phyloP scores from a whole-genome alignment of 2,797 vertebrate genomes.

The Uromys caudimaculatus region DNA sequence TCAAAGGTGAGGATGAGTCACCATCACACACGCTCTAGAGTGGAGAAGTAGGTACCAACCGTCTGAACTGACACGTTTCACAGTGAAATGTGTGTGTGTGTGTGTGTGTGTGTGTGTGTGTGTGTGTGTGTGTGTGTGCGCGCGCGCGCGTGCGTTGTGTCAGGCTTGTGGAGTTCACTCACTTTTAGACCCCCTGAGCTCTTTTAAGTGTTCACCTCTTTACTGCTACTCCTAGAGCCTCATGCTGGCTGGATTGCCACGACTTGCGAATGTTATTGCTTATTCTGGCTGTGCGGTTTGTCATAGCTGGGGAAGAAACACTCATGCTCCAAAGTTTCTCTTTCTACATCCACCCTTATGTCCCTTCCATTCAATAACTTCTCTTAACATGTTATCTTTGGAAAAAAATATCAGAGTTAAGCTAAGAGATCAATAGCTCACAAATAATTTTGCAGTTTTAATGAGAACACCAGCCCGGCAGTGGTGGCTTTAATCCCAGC shows the following conservation, averaged over 20 bases:
- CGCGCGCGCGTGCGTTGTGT: too few relatives aligned
- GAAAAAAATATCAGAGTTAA: slow-evolving; percentile 25
- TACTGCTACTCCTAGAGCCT: accelerated
- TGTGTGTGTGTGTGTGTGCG: not conserved
- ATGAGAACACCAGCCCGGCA: slow-evolving; percentile 33
- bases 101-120: not conserved
- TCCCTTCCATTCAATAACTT: not conserved
- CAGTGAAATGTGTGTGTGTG: accelerated
- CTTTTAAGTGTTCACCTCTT: not conserved
- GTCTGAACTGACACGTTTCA: not conserved
- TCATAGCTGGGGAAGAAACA: not conserved
- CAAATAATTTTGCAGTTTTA: slow-evolving; percentile 28
- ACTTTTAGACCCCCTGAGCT: too few relatives aligned
- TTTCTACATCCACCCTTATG: not conserved
- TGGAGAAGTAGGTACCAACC: not conserved
- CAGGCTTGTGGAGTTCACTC: not conserved
- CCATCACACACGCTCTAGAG: not conserved
- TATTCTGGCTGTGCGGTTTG: not conserved
- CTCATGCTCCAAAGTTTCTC: not conserved
- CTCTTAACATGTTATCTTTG: not conserved
- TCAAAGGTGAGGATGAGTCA: not conserved
- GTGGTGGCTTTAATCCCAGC: too few relatives aligned
- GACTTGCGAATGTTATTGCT: not conserved
- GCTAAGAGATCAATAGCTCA: not conserved
- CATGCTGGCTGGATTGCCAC: not conserved